Evolutionary conservation across 2,797 vertebrate species (phyloP).

Genomic region (Galago senegalensis): DNA sequence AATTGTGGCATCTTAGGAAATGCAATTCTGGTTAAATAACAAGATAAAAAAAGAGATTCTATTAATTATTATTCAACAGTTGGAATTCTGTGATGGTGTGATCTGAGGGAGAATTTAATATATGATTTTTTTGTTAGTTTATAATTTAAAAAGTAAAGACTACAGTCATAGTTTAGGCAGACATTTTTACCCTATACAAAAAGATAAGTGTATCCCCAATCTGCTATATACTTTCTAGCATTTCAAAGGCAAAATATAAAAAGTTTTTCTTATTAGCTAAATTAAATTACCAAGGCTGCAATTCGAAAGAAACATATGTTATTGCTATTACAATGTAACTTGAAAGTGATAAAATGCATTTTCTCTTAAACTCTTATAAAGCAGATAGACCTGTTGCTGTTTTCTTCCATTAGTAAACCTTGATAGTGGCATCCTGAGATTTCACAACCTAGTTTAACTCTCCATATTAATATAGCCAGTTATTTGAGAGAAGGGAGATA

Average conservation of each 20-base stretch:
- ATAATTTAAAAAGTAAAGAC: not conserved
- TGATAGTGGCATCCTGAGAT: not conserved
- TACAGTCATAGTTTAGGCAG: not conserved
- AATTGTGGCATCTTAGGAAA: not conserved
- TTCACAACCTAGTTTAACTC: not conserved
- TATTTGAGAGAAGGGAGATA: not conserved
- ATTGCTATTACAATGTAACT: not conserved
- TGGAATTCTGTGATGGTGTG: not conserved
- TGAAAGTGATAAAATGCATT: not conserved
- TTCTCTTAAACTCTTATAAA: not conserved
- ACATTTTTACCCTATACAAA: not conserved
- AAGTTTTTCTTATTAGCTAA: not conserved
- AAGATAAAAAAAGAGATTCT: not conserved
- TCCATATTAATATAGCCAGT: not conserved
- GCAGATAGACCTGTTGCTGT: not conserved
- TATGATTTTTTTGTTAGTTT: not conserved
- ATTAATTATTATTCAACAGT: not conserved
- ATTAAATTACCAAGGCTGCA: not conserved
- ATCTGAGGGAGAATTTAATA: not conserved
- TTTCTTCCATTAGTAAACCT: not conserved
- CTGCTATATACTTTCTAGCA: not conserved
- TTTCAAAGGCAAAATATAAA: not conserved
- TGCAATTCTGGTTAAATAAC: not conserved
- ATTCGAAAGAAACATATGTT: conserved; percentile 8
- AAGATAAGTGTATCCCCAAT: not conserved